Evolutionary conservation across 2,113 vertebrate genomes (phyloP), one percentile per base, ranked within the genome.

Genomic region (Isichthys henryi): DNA sequence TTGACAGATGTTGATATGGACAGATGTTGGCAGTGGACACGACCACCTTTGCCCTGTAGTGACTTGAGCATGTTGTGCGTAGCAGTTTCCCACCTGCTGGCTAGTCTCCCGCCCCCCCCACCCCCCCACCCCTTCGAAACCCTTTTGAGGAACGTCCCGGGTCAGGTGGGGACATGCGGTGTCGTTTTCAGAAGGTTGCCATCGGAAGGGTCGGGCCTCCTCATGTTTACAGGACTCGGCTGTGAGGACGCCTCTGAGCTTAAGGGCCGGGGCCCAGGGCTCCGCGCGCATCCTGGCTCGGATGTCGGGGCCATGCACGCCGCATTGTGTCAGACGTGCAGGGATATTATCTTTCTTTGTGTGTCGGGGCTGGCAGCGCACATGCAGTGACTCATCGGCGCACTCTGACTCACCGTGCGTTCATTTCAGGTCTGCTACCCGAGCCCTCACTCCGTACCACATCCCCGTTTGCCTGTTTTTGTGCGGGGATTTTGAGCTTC

Each of bases 401-500:
- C 0, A 3, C 48, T 52, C 50, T 52, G 70, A 88, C 48, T 53
- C 48, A 43, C 74, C 48, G 19, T 15, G 49, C 19, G 74, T 39
- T 80, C 35, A 21, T 88, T 74, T 58, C 50, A 83, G 86, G 74
- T 58, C 66, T 11, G 52, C 86, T 23, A 52, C 86, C 17, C 23
- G 10, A 39, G 86, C 50, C 45, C 86, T 31, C 50, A 58, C 70
- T n/a, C 39, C 50, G 31, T 62, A 82, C 49, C 31, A 2, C 23
- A 50, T 50, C 77, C 87, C 52, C 27, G 39, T 27, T 66, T 70
- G 86, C 74, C 85, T 74, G 66, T 13, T 53, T 45, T 88, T 3
- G 13, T 50, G 70, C 53, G 74, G 89, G 87, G n/a, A n/a, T n/a
- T 88, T 90, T 88, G 89, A 89, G 58, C 53, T 2, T 66, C 5